Conservation (phyloP, 2,888 invertebrate species). For the Cheilosia grossa region DNA sequence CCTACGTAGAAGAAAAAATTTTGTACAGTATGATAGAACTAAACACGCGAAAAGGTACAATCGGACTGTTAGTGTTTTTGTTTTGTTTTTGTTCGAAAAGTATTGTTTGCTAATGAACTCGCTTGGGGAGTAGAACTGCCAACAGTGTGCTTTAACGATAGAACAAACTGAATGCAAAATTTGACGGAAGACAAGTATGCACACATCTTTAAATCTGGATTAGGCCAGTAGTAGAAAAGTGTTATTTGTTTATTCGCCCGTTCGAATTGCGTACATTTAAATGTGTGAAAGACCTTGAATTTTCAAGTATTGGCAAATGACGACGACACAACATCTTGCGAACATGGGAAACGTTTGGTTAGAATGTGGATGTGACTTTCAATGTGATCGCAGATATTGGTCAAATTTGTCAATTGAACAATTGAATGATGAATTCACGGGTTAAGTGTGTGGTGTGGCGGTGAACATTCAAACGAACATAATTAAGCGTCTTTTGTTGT, state of each 20-base stretch:
- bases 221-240: constrained; percentile 21
- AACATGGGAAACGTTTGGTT: constrained; percentile 6
- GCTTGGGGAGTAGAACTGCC: background rate
- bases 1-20: background rate
- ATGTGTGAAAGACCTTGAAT: constrained; percentile 30
- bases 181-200: background rate
- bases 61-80: background rate
- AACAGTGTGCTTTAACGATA: constrained; percentile 4
- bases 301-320: constrained; percentile 18
- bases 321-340: constrained; percentile 1
- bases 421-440: no score
- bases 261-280: constrained; percentile 11
- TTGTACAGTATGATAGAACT: background rate
- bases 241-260: constrained; percentile 7
- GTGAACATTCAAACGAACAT: no score
- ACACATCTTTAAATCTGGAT: constrained; percentile 20
- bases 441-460: no score
- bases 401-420: no score
- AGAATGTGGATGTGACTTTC: background rate
- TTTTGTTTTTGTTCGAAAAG: no score
- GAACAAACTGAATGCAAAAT: constrained; percentile 22
- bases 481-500: no score
- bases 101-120: constrained; percentile 4
- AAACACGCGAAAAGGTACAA: background rate
- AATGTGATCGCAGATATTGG: no score